Evolutionary conservation across 1,140 invertebrate species (phyloP), one percentile per base, ranked within the genome.

Genomic region (Sesamia nonagrioides): DNA sequence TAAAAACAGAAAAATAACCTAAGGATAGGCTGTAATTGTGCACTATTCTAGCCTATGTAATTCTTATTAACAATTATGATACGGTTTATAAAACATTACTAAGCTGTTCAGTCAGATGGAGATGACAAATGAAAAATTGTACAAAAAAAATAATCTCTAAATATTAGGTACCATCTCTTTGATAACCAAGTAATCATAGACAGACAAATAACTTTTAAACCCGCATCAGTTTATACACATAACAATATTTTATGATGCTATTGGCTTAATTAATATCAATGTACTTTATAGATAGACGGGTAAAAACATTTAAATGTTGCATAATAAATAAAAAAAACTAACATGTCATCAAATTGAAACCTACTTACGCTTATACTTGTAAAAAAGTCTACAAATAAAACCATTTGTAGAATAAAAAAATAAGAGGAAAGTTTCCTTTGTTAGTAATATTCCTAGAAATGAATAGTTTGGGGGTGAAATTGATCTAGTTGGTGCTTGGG

Each of bases 401-500:
- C 78, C 89, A 94, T 92, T 93, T 92, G 92, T 91, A 94, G 92
- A 89, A 84, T 94, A 94, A 92, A 94, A 94, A 94, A 94, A 94
- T 92, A 92, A 93, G 84, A 89, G 88, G 90, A 88, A 92, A 91
- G 84, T 87, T 90, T 87, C 89, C 88, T 87, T 80, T 83, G 54
- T 84, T 71, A 40, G 13, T 63, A 74, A 27, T 75, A 61, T 75
- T 33, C 56, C 72, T 72, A 56, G 48, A 72, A 72, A 72, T 72
- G 69, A 75, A 75, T 21, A 2, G 3, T 18, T 71, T 13, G n/a
- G 45, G 15, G 13, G 54, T 73, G 54, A 79, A 79, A 84, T 89
- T 88, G 83, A 84, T 84, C 91, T 95, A 96, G 80, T 95, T 95
- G 73, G 95, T 94, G 86, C 94, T 96, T 7, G 97, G 97, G 95